phyloP scores from a whole-genome alignment of 2,888 invertebrate genomes.

The Drosophila robusta region DNA sequence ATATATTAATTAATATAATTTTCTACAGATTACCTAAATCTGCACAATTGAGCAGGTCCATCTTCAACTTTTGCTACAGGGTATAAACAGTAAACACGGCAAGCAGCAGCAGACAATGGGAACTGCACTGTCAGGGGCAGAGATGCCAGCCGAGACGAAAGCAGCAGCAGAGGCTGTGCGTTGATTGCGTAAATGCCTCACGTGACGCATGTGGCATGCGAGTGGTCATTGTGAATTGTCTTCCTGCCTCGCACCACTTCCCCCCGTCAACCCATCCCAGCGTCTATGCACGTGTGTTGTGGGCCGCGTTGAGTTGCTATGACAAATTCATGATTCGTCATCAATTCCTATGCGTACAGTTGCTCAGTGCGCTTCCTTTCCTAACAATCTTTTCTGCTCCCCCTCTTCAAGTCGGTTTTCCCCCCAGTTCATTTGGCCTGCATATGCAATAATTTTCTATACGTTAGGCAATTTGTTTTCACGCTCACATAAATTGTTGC shows the following conservation, averaged over 20 bases:
- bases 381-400: neutral
- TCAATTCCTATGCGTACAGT: constrained; percentile 54
- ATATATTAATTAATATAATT: no score
- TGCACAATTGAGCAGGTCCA: neutral
- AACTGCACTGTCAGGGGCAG: constrained; percentile 44
- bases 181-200: constrained; percentile 69
- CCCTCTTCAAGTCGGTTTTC: neutral
- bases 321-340: constrained; percentile 75
- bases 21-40: neutral
- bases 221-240: constrained; percentile 43
- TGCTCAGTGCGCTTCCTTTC: constrained; percentile 10
- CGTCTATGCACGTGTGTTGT: constrained; percentile 19
- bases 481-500: constrained; percentile 70
- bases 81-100: constrained; percentile 24
- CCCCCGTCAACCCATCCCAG: neutral
- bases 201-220: constrained; percentile 62
- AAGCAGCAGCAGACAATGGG: constrained; percentile 12
- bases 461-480: constrained; percentile 73
- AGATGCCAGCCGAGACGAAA: neutral
- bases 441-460: constrained; percentile 70
- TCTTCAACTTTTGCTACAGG: constrained; percentile 1
- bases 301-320: constrained; percentile 29
- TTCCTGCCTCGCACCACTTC: neutral
- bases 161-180: constrained; percentile 12
- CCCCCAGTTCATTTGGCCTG: constrained; percentile 36